Conservation (phyloP, 2,888 invertebrate genomes). For the Brachyopa scutellaris region DNA sequence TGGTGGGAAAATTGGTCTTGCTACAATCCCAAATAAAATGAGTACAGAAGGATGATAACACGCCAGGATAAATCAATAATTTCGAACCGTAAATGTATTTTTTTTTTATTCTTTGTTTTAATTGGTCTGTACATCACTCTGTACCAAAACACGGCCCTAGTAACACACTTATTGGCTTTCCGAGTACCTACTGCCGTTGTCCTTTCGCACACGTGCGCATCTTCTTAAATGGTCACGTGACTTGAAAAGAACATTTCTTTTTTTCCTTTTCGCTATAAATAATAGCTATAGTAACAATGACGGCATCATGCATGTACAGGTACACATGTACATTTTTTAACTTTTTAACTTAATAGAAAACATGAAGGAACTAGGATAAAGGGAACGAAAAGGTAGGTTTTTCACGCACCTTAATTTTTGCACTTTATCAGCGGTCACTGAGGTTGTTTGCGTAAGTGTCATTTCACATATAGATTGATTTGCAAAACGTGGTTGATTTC, state of each 20-base stretch:
- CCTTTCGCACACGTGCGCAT: constrained; percentile 51
- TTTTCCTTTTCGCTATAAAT: not conserved
- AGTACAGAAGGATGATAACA: constrained; percentile 37
- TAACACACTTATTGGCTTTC: constrained; percentile 41
- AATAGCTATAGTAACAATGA: constrained; percentile 8
- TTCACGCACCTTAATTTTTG: constrained; percentile 64
- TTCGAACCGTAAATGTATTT: not conserved
- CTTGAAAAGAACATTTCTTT: not conserved
- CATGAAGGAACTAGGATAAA: not conserved
- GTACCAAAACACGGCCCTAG: constrained; percentile 12
- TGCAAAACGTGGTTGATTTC: not conserved
- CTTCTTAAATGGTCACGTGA: constrained; percentile 48
- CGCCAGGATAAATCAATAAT: constrained; percentile 63
- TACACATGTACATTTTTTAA: not conserved
- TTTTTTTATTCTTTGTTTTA: not conserved
- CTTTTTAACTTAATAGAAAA: not conserved
- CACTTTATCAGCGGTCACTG: constrained; percentile 51
- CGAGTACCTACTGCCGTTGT: not conserved
- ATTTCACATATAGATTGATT: constrained; percentile 48
- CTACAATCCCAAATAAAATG: constrained; percentile 1
- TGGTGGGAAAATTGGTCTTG: too few relatives aligned
- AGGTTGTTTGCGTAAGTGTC: constrained; percentile 63
- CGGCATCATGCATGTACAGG: not conserved
- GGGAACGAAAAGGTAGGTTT: not conserved
- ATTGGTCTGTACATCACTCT: not conserved